Evolutionary conservation across 2,797 vertebrate genomes (phyloP), one percentile per base, ranked within the genome.

Genomic region (Muscicapa striata): DNA sequence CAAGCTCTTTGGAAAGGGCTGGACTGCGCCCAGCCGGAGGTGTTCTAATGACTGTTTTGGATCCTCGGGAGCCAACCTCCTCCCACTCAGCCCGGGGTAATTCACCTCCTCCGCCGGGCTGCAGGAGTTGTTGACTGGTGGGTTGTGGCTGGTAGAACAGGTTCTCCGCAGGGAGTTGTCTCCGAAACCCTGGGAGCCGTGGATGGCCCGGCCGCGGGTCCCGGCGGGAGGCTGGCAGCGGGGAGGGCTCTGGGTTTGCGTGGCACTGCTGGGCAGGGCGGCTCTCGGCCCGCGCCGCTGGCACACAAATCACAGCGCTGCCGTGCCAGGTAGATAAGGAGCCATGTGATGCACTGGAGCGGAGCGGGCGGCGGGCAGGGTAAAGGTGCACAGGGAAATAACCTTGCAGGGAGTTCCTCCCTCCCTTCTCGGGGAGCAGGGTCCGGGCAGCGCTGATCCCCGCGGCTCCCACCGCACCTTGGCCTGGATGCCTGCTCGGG

Each of bases 361-460:
- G 40, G 49, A 92, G 72, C 27, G 80, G 92, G 93, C 75, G 94
- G 96, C 80, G 91, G 97, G 90, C 97, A 84, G 98, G 98, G 98
- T 98, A 98, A 98, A 99, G 98, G 98, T 98, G 98, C 97, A 95
- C 91, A 80, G 97, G 96, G 96, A 95, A 97, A 95, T 95, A 96
- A 97, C 95, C 93, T 96, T 94, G 93, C 92, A 97, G 97, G 96
- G 94, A 86, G 87, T 79, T 57, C 79, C 64, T 93, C 40, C 79
- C 68, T 64, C 70, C 66, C 34, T 52, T 5, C 55, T 34, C 19
- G 34, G 82, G 77, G 75, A 64, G 67, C 67, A 59, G 66, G 72
- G 57, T 38, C 72, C 1, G 1, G 30, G 54, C 38, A 61, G 85
- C 1, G 4, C 76, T 5, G 68, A 30, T 38, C 64, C 41, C 45